Base-by-base conservation (phyloP, 2,797 vertebrate species). In the Acrossocheilus wenchowensis region DNA sequence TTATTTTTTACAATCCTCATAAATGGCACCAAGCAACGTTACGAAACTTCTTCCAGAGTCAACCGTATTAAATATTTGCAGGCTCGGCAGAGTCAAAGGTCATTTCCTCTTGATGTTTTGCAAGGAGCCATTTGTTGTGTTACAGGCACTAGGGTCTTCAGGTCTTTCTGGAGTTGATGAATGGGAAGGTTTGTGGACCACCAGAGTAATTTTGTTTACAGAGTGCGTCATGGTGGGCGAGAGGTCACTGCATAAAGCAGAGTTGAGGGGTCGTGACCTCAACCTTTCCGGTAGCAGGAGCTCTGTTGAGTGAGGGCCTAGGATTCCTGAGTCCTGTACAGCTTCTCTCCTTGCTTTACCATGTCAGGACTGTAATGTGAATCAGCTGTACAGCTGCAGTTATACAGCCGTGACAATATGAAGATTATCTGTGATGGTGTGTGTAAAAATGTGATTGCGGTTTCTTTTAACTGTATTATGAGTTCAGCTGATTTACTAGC, bases 1-100 rank as follows among this genome's bases (percentile, higher is more conserved):
- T 45, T 12, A 4, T 78, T 21, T 92, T 91, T 92, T 90, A 92
- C 87, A 90, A 86, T 86, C 86, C 52, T 91, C 87, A 91, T 93
- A 93, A 94, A 93, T 78, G 87, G 85, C 90, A 91, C 81, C 85
- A 90, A 92, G 91, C 90, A 90, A 91, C 88, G 83, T 92, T 89
- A 90, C 86, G 87, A 80, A 83, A 81, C 73, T 14, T 69, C 19
- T 80, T 83, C 78, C 81, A 84, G 60, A 86, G 82, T 60, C 78
- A 43, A 82, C 77, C 82, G 57, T 84, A 71, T 81, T 77, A 83
- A 89, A 88, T 92, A 87, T 79, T 86, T 86, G 89, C 84, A 88
- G 68, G 54, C 86, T 57, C 87, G 34, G 23, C 15, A n/a, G 86
- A 75, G 86, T 87, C 86, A 74, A 83, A 82, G 86, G 89, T 90